phyloP scores from a whole-genome alignment of 2,888 invertebrate species.

The Epinotia brunnichana region DNA sequence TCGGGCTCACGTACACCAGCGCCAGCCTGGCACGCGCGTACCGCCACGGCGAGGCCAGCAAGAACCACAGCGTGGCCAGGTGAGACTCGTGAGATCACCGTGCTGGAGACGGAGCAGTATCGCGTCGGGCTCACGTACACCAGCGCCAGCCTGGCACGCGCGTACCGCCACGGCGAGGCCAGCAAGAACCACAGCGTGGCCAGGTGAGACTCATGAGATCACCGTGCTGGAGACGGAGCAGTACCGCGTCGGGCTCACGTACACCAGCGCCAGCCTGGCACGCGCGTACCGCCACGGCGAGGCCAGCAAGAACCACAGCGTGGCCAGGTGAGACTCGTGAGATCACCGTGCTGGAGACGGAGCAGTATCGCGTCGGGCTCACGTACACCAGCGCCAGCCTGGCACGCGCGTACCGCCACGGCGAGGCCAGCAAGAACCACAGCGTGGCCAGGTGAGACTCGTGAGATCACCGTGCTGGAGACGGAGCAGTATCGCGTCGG shows the following conservation, averaged over 20 bases:
- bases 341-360: no score
- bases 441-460: constrained; percentile 65
- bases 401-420: no score
- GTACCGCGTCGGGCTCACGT: constrained; percentile 70
- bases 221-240: constrained; percentile 69
- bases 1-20: constrained; percentile 72
- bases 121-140: constrained; percentile 71
- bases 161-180: constrained; percentile 63
- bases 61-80: constrained; percentile 66
- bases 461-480: no score
- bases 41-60: constrained; percentile 62
- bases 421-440: constrained; percentile 62
- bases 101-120: constrained; percentile 71
- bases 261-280: constrained; percentile 69
- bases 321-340: constrained; percentile 57
- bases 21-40: constrained; percentile 65
- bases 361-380: no score
- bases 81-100: constrained; percentile 62
- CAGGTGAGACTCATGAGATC: constrained; percentile 64
- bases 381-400: no score
- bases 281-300: constrained; percentile 66
- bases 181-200: constrained; percentile 65
- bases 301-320: constrained; percentile 62
- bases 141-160: constrained; percentile 65
- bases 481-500: no score